Percentiles rank a stretch among this genome's conserved stretches.
Conservation (phyloP, 2,797 vertebrate species). For the Thunnus albacares region DNA sequence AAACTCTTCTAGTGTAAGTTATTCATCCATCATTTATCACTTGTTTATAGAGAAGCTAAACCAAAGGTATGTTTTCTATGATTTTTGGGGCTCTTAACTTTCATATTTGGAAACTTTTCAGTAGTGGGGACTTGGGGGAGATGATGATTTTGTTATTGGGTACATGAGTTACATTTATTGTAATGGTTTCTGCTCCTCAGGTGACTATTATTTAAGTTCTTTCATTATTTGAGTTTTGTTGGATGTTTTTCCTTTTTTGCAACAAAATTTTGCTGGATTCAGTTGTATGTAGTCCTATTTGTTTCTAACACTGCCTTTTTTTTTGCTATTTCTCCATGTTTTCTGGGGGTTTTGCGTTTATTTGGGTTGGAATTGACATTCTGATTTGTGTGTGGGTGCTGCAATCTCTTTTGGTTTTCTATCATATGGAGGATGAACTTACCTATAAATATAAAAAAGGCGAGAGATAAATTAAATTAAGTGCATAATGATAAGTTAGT, state of each 20-base stretch:
- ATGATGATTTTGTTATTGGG: too few species aligned
- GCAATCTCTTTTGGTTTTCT: neutral
- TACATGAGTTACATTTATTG: too few species aligned
- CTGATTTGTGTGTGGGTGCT: neutral
- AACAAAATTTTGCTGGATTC: too few species aligned
- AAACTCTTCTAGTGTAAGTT: neutral
- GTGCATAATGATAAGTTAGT: too few species aligned
- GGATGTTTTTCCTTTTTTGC: neutral
- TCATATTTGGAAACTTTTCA: too few species aligned
- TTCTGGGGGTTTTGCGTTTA: neutral
- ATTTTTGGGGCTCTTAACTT: too few species aligned
- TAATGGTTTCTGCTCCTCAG: too few species aligned
- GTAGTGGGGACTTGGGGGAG: too few species aligned
- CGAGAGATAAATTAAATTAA: neutral
- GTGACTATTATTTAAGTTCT: too few species aligned
- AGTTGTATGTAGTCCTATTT: neutral
- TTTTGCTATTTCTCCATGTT: too few species aligned
- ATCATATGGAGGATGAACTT: neutral
- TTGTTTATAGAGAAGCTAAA: neutral
- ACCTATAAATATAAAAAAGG: neutral
- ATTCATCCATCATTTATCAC: neutral
- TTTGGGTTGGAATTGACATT: neutral
- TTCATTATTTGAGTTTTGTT: neutral
- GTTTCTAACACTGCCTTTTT: too few species aligned
- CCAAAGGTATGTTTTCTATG: too few species aligned